These are phyloP conservation scores for Salvator merianae DNA, from an alignment of 2,113 vertebrate genomes.

Conservation along the genomic window DNA sequence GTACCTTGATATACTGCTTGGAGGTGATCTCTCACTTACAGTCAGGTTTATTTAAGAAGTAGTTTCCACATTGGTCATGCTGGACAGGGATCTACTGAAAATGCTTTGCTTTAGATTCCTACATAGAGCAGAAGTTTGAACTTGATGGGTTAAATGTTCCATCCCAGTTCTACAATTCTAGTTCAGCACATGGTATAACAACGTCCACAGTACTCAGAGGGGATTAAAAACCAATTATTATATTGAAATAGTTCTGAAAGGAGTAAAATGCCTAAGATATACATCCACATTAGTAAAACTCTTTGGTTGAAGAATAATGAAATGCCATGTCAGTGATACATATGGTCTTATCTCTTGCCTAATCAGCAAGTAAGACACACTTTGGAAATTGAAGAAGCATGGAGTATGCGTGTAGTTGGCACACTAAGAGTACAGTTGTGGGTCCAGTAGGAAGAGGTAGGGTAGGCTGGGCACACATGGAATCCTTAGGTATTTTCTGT, in stretches of 20 bases:
- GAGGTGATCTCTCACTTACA: not conserved
- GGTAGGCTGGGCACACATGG: too few species aligned
- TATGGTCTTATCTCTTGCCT: not conserved
- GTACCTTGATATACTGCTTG: not conserved
- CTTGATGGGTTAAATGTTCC: too few species aligned
- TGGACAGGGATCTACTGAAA: too few species aligned
- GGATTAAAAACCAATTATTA: not conserved
- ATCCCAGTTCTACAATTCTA: too few species aligned
- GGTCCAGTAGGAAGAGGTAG: too few species aligned
- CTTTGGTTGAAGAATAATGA: not conserved
- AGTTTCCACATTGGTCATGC: too few species aligned
- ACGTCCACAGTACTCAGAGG: not conserved
- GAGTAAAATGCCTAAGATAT: not conserved
- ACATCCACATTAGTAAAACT: not conserved
- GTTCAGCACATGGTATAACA: conserved; percentile 16
- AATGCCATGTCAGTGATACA: not conserved
- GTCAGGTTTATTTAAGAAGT: not conserved
- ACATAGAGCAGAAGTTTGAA: too few species aligned
- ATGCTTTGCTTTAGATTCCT: too few species aligned
- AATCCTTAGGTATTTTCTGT: too few species aligned
- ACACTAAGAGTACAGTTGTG: too few species aligned
- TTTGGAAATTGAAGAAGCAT: not conserved
- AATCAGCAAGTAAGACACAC: not conserved
- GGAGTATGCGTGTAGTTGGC: not conserved
- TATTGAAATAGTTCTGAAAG: not conserved